A percentile compares a stretch with the other conserved stretches of the same genome.
Conservation (phyloP, 2,797 vertebrate species). For the Sebastes hubbsi region DNA sequence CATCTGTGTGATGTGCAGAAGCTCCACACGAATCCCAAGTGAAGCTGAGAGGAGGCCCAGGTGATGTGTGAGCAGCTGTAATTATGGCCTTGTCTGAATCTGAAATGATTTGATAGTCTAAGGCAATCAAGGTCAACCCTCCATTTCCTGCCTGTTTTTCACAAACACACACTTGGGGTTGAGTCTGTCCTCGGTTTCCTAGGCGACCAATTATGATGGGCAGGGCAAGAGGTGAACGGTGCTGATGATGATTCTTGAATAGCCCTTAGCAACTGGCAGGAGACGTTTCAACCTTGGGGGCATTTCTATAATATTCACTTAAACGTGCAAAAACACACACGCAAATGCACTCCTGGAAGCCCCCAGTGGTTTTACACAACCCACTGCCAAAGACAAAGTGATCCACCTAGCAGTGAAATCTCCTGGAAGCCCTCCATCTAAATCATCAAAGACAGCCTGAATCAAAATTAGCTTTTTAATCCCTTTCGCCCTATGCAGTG, state of each 20-base stretch:
- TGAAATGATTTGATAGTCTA: conserved; percentile 10
- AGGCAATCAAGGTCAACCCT: conserved; percentile 22
- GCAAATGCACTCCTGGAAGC: not conserved
- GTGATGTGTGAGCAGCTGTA: not conserved
- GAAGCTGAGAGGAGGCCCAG: not conserved
- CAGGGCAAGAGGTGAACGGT: conserved; percentile 1
- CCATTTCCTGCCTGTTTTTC: not conserved
- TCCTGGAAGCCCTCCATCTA: conserved; percentile 58
- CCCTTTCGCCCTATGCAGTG: conserved; percentile 47
- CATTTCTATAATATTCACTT: not conserved
- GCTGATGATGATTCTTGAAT: conserved; percentile 17
- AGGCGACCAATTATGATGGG: conserved; percentile 22
- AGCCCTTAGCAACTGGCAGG: not conserved
- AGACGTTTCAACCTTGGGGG: not conserved
- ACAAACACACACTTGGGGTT: conserved; percentile 17
- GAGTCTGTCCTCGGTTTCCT: conserved; percentile 10
- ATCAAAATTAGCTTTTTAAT: conserved; percentile 71
- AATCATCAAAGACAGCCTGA: conserved; percentile 60
- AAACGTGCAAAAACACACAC: not conserved
- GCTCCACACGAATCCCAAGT: not conserved
- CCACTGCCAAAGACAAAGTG: conserved; percentile 64
- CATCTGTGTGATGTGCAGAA: not conserved
- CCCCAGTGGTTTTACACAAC: conserved; percentile 14
- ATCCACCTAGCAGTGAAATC: conserved; percentile 46
- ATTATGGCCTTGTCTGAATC: conserved; percentile 15